Evolutionary conservation across 1,140 invertebrate species (phyloP).

Genomic region (Adelges cooleyi): DNA sequence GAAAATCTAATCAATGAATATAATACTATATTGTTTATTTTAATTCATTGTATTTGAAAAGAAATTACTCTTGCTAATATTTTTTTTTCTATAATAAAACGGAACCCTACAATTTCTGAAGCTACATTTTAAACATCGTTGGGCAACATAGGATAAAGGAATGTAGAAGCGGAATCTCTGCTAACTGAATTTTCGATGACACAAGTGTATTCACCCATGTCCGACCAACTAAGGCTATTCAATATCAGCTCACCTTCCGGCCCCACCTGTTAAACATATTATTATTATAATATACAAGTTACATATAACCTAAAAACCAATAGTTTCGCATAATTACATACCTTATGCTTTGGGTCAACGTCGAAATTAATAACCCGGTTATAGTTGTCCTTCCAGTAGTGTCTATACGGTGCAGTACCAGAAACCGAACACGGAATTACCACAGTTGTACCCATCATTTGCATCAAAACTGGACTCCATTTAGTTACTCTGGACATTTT

Average conservation of each 20-base stretch:
- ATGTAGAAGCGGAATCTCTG: slow-evolving; percentile 3
- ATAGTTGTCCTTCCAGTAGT: slow-evolving; percentile 21
- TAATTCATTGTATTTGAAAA: too few species aligned
- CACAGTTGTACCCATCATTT: slow-evolving; percentile 6
- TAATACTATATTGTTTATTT: too few species aligned
- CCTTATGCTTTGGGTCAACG: slow-evolving; percentile 3
- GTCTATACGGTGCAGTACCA: not conserved
- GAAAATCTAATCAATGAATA: too few species aligned
- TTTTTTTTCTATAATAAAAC: too few species aligned
- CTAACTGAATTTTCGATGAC: slow-evolving; percentile 5
- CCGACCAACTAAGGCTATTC: slow-evolving; percentile 15
- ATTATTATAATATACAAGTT: too few species aligned
- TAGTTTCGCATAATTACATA: not conserved
- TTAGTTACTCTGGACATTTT: slow-evolving; percentile 2
- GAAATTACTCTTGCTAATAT: too few species aligned
- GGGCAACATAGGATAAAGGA: slow-evolving; percentile 19
- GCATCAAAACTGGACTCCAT: slow-evolving; percentile 9
- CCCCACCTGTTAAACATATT: not conserved
- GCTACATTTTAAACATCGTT: not conserved
- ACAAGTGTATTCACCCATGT: slow-evolving; percentile 23
- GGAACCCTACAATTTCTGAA: too few species aligned
- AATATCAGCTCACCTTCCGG: slow-evolving; percentile 8
- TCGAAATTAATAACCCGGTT: not conserved
- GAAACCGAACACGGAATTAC: not conserved
- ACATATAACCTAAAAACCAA: too few species aligned